A percentile compares a stretch with the other conserved stretches of the same genome.
These are phyloP conservation scores for Bombus pascuorum DNA, from an alignment of 1,140 invertebrate species.

Conservation along the genomic window DNA sequence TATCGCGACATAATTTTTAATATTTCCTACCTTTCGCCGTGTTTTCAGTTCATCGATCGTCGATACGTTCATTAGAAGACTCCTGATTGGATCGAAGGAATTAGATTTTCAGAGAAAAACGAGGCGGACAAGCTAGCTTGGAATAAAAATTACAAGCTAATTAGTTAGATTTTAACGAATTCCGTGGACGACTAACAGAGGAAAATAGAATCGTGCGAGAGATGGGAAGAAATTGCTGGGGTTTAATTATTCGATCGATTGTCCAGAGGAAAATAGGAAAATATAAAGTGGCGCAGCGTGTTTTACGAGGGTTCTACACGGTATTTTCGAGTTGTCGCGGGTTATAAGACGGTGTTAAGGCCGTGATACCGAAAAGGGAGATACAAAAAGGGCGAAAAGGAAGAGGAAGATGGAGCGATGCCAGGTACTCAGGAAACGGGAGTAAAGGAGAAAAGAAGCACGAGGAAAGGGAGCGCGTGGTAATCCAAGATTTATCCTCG, in stretches of 20 bases:
- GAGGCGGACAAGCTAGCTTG: no score
- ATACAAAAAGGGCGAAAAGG: slow-evolving; percentile 31
- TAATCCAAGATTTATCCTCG: slow-evolving; percentile 82
- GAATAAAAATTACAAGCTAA: no score
- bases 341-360: slow-evolving; percentile 77
- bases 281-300: not conserved
- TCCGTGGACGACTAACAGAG: no score
- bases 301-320: slow-evolving; percentile 45
- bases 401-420: slow-evolving; percentile 57
- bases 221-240: no score
- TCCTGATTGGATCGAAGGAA: no score
- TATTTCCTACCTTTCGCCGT: no score
- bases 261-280: not conserved
- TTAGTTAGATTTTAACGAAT: no score
- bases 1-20: no score
- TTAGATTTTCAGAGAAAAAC: no score
- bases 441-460: slow-evolving; percentile 29
- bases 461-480: slow-evolving; percentile 63
- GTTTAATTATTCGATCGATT: not conserved
- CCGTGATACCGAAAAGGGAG: slow-evolving; percentile 65
- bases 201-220: no score
- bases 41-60: no score
- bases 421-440: slow-evolving; percentile 45
- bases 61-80: no score
- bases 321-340: slow-evolving; percentile 72